Conservation (phyloP, 2,797 vertebrate genomes). For the Gymnothorax reevesii region DNA sequence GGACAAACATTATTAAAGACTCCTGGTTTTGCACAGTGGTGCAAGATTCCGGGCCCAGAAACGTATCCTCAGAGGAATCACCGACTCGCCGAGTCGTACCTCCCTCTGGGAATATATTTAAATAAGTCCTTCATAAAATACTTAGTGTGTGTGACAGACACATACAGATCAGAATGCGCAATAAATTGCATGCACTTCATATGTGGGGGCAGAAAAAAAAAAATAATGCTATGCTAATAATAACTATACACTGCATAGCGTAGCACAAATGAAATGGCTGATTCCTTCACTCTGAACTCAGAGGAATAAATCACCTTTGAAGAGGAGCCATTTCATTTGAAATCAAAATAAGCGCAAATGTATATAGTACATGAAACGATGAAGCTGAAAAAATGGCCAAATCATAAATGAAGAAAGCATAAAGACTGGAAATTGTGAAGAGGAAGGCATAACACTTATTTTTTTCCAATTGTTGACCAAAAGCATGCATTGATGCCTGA, state of each 20-base stretch:
- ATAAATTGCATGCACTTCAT: neutral
- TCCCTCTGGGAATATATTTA: neutral
- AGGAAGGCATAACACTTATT: neutral
- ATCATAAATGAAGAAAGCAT: neutral
- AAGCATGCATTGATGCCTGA: neutral
- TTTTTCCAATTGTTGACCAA: neutral
- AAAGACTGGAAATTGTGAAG: neutral
- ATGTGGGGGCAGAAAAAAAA: neutral
- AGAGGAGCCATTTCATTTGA: neutral
- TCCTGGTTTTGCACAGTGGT: neutral
- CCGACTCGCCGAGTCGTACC: neutral
- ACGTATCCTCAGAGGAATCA: neutral
- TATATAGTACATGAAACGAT: neutral
- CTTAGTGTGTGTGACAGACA: neutral
- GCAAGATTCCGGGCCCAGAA: neutral
- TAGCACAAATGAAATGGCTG: neutral
- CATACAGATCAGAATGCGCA: neutral
- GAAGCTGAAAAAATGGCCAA: neutral
- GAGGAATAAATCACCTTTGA: neutral
- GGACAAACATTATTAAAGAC: neutral
- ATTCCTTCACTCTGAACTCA: neutral
- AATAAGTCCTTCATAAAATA: neutral
- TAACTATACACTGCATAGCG: neutral
- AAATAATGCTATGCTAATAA: neutral
- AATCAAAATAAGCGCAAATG: neutral